phyloP scores from a whole-genome alignment of 2,113 vertebrate species.

The Sapayoa aenigma region DNA sequence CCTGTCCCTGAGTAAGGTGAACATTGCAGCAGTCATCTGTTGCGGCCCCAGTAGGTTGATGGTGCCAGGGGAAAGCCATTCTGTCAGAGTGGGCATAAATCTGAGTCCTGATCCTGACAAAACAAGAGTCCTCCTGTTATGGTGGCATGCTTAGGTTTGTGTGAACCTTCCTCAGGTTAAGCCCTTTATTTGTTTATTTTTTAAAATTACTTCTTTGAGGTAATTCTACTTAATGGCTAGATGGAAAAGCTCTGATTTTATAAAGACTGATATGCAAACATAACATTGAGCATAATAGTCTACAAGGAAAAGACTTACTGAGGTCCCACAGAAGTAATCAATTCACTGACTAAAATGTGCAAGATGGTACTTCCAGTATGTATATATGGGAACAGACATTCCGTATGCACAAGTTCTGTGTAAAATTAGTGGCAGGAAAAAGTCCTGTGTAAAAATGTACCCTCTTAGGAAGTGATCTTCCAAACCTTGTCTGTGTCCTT shows the following conservation, averaged over 20 bases:
- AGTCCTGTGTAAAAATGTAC: not conserved
- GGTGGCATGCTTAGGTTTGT: not conserved
- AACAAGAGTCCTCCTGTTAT: not conserved
- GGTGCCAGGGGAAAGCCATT: not conserved
- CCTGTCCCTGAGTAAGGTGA: not conserved
- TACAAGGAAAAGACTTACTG: not conserved
- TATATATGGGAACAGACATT: not conserved
- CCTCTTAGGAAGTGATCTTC: not conserved
- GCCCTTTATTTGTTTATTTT: not conserved
- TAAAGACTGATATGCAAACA: not conserved
- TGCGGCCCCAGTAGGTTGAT: too few species aligned
- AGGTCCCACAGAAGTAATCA: not conserved
- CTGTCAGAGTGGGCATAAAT: not conserved
- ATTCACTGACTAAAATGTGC: not conserved
- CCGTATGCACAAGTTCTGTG: not conserved
- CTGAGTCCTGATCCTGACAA: not conserved
- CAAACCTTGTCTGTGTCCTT: not conserved
- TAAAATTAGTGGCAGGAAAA: not conserved
- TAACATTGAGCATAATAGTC: not conserved
- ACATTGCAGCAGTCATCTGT: rapidly evolving
- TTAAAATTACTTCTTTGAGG: not conserved
- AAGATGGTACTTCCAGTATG: not conserved
- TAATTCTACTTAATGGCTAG: not conserved
- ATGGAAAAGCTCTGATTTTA: not conserved
- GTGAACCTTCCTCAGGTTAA: not conserved